Evolutionary conservation across 2,113 vertebrate species (phyloP), one percentile per base, ranked within the genome.

Genomic region (Dasypus novemcinctus): DNA sequence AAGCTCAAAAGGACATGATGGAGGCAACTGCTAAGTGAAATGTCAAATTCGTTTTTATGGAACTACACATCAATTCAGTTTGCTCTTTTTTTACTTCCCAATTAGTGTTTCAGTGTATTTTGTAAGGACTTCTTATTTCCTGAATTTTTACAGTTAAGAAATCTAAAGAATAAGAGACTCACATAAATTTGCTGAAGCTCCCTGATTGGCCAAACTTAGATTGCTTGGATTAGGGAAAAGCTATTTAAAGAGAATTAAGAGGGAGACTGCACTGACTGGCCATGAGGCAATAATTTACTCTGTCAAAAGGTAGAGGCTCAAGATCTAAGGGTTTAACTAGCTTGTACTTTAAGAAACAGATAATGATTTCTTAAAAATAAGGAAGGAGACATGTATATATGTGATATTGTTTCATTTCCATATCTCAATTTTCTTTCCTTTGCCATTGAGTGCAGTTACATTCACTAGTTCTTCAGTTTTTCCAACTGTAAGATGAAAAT

Each of bases 211-310:
- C 49, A 86, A 54, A 78, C 36, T 91, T 86, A 75, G 23, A 20
- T 29, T 91, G 61, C 76, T 83, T 68, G 66, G 64, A 76, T 86
- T 96, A 94, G 20, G 20, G 57, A 87, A 95, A 89, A 85, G 12
- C 59, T 93, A 92, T 94, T 95, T 91, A 91, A 91, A 89, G 82
- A 81, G 91, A 92, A 63, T 91, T 95, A 68, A 97, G 91, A 90
- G 18, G 63, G 49, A 75, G n/a, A 81, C 61, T 75, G 14, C 38
- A 52, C 33, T 82, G 52, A 23, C 31, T 92, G 38, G 13, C 6
- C 52, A 38, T 61, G 80, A 95, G 18, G 69, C 76, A 96, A 87
- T 82, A 94, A 93, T 95, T 91, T 90, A 87, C 54, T 94, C 38
- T 95, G 78, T 78, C 59, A 57, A 91, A 96, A 89, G 54, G 21